Evolutionary conservation across 2,888 invertebrate species (phyloP).

Genomic region (Aethes cnicana): DNA sequence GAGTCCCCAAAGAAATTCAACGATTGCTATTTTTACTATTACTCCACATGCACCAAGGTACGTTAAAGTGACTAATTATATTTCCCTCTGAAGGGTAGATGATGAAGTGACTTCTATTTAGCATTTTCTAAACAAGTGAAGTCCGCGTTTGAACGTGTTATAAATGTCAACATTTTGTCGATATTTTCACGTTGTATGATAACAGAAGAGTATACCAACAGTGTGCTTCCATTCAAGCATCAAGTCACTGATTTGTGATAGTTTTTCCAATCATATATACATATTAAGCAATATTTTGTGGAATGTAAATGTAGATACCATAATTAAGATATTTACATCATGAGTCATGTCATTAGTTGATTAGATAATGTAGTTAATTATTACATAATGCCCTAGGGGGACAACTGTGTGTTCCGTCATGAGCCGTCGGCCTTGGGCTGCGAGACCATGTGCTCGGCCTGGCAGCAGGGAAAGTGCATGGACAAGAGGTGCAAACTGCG

Average conservation of each 20-base stretch:
- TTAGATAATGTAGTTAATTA: slow-evolving; percentile 23
- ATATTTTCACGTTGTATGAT: not conserved
- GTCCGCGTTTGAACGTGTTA: slow-evolving; percentile 2
- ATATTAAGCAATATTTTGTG: not conserved
- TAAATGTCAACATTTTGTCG: slow-evolving; percentile 6
- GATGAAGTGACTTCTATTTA: slow-evolving; percentile 17
- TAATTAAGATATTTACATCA: not conserved
- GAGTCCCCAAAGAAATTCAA: slow-evolving; percentile 89
- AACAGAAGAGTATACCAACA: not conserved
- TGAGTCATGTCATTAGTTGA: slow-evolving; percentile 6
- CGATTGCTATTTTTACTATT: slow-evolving; percentile 95
- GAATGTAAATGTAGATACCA: too few species aligned
- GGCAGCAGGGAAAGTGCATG: slow-evolving; percentile 91
- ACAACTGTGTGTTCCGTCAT: slow-evolving; percentile 91
- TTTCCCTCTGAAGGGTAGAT: slow-evolving; percentile 27
- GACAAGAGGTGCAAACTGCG: slow-evolving; percentile 90
- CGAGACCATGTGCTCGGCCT: slow-evolving; percentile 90
- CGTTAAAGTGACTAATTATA: slow-evolving; percentile 43
- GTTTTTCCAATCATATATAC: not conserved
- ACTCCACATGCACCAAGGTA: slow-evolving; percentile 93
- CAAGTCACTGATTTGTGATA: not conserved
- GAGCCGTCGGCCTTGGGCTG: slow-evolving; percentile 91
- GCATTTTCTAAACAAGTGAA: slow-evolving; percentile 31
- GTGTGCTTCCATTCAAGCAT: slow-evolving; percentile 1
- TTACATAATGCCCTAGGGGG: slow-evolving; percentile 82